Evolutionary conservation across 2,113 vertebrate species (phyloP).

Genomic region (Oryzias javanicus): DNA sequence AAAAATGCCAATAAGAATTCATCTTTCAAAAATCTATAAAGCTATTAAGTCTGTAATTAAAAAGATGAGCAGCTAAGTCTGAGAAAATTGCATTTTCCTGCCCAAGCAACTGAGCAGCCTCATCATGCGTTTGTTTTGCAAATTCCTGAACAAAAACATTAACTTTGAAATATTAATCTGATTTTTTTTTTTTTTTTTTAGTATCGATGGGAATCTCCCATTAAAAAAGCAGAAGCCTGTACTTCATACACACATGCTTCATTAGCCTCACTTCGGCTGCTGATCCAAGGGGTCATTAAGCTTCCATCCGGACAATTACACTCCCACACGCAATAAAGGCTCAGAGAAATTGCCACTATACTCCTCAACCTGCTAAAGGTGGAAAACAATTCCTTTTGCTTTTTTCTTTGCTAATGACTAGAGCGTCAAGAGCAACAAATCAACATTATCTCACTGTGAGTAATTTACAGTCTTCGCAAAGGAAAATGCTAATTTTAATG

Average conservation of each 20-base stretch:
- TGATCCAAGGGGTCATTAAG: constrained; percentile 80
- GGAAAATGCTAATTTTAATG: not conserved
- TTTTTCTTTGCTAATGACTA: constrained; percentile 9
- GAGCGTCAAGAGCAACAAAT: constrained; percentile 2
- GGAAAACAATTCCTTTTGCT: constrained; percentile 17
- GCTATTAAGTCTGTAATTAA: constrained; percentile 83
- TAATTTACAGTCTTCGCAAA: constrained; percentile 4
- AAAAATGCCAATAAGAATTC: constrained; percentile 84
- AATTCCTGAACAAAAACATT: constrained; percentile 83
- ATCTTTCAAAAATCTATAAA: constrained; percentile 85
- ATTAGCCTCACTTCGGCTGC: constrained; percentile 74
- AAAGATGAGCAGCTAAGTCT: constrained; percentile 79
- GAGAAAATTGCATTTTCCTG: constrained; percentile 81
- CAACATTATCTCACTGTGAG: constrained; percentile 8
- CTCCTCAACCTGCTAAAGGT: constrained; percentile 22
- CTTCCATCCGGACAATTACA: constrained; percentile 62
- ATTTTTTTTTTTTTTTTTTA: constrained; percentile 66
- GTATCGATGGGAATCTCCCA: constrained; percentile 79
- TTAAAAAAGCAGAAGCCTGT: constrained; percentile 67
- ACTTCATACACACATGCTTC: constrained; percentile 77
- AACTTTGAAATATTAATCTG: constrained; percentile 84
- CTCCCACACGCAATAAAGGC: constrained; percentile 16
- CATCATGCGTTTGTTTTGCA: constrained; percentile 79
- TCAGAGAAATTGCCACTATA: constrained; percentile 28
- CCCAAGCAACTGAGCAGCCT: constrained; percentile 79